These are phyloP conservation scores for Oophaga pumilio DNA, from an alignment of 2,113 vertebrate genomes.

Conservation along the genomic window DNA sequence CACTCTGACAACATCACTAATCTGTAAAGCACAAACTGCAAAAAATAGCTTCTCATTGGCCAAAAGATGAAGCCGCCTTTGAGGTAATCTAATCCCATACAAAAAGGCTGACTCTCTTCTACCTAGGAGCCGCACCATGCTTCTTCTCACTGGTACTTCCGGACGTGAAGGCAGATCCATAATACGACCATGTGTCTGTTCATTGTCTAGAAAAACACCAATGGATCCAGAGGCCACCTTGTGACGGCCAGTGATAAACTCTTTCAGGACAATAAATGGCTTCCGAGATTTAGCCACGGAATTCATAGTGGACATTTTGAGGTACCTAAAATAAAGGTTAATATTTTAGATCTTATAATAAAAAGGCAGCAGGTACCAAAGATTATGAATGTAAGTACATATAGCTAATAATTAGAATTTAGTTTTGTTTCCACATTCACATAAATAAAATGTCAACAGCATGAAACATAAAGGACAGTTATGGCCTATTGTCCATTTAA, in stretches of 20 bases:
- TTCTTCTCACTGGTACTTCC: slow-evolving; percentile 60
- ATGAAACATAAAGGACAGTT: background rate
- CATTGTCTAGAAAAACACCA: slow-evolving; percentile 65
- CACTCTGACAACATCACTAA: slow-evolving; percentile 73
- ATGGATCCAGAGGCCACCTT: slow-evolving; percentile 70
- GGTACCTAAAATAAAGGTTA: background rate
- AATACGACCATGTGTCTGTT: slow-evolving; percentile 67
- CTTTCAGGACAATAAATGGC: slow-evolving; percentile 63
- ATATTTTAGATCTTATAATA: background rate
- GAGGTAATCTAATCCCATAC: slow-evolving; percentile 66
- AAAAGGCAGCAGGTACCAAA: background rate
- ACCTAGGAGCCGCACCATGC: slow-evolving; percentile 68
- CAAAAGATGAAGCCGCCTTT: slow-evolving; percentile 70
- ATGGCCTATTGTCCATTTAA: background rate
- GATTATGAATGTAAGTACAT: background rate
- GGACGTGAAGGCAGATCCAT: slow-evolving; percentile 51
- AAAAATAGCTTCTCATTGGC: slow-evolving; percentile 73
- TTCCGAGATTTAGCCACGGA: background rate
- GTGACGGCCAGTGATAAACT: slow-evolving; percentile 71
- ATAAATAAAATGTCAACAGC: background rate
- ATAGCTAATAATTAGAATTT: background rate
- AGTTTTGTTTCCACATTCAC: background rate
- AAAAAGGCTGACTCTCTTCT: slow-evolving; percentile 75
- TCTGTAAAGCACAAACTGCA: slow-evolving; percentile 71
- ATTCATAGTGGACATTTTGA: background rate